phyloP scores from a whole-genome alignment of 1,140 invertebrate species.

The Xylocopa sonorina region DNA sequence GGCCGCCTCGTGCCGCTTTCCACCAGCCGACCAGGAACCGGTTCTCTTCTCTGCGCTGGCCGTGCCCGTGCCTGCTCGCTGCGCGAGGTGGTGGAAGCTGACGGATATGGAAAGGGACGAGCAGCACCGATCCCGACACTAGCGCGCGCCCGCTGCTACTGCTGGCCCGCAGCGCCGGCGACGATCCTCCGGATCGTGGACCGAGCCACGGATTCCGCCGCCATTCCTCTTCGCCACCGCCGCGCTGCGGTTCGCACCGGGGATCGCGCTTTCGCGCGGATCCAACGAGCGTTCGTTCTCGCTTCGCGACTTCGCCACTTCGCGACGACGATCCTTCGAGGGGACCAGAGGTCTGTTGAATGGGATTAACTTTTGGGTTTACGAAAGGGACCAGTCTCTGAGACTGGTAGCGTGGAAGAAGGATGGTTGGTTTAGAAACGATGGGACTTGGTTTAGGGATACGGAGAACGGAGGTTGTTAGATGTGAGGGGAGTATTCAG shows the following conservation, averaged over 20 bases:
- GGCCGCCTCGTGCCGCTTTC: conserved; percentile 53
- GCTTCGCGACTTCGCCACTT: too few relatives aligned
- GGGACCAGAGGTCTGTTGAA: too few relatives aligned
- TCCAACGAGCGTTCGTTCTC: not conserved
- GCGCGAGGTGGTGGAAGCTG: conserved; percentile 45
- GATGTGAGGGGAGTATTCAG: too few relatives aligned
- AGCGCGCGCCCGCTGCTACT: conserved; percentile 73
- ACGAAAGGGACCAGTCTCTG: too few relatives aligned
- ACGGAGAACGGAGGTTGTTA: too few relatives aligned
- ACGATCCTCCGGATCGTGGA: conserved; percentile 17
- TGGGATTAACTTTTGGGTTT: too few relatives aligned
- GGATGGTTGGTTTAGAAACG: too few relatives aligned
- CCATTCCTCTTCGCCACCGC: conserved; percentile 1
- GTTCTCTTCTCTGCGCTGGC: conserved; percentile 51
- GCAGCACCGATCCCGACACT: conserved; percentile 72
- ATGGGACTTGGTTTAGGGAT: too few relatives aligned
- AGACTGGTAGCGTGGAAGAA: too few relatives aligned
- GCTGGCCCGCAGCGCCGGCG: conserved; percentile 23
- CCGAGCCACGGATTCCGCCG: conserved; percentile 10
- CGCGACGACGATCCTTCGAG: too few relatives aligned
- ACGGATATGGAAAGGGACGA: conserved; percentile 53
- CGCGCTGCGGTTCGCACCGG: not conserved
- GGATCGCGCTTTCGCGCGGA: conserved; percentile 15
- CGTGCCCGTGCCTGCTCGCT: conserved; percentile 3
- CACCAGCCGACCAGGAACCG: conserved; percentile 59